Evolutionary conservation across 2,888 invertebrate species (phyloP), one percentile per base, ranked within the genome.

Genomic region (Phrixothrix hirtus): DNA sequence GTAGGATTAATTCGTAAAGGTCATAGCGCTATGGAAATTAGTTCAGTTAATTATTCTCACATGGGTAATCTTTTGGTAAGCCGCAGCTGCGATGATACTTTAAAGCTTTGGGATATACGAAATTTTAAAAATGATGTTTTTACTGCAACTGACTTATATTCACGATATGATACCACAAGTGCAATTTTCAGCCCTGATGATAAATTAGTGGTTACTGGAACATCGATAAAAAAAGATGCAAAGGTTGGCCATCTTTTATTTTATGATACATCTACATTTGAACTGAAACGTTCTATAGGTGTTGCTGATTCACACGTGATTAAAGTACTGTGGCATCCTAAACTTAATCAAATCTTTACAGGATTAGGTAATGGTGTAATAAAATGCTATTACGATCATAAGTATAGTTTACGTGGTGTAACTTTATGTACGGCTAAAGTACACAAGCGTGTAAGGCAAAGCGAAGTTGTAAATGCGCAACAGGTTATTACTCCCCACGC

Each of bases 401-500:
- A 87, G 48, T 83, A 85, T 31, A 96, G 95, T 68, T 80, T 92
- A 48, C 81, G 95, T 2, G 98, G 98, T 0, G 96, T 96, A 0
- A 91, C 93, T 66, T 74, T 95, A 1, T 96, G 95, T 69, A 89
- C 90, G 2, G 85, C 88, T 0, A 95, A 94, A 73, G 83, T 84
- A 0, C 85, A 87, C 61, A 82, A 88, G 42, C 92, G 89, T 70
- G 84, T 86, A 15, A 88, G 89, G 60, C 87, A 90, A 2, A 84
- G 89, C 0, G 95, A 96, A 75, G 87, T 95, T 46, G 85, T 95
- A 42, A 88, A 92, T 39, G 87, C 90, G 0, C 91, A 94, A 61
- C 93, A 96, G 70, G 93, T 98, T 30, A 94, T 99, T 6, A 96
- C 98, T 0, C 98, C 96, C 0, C 94, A 97, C 71, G 94, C 98